Evolutionary conservation across 2,797 vertebrate species (phyloP).

Genomic region (Squalus acanthias): DNA sequence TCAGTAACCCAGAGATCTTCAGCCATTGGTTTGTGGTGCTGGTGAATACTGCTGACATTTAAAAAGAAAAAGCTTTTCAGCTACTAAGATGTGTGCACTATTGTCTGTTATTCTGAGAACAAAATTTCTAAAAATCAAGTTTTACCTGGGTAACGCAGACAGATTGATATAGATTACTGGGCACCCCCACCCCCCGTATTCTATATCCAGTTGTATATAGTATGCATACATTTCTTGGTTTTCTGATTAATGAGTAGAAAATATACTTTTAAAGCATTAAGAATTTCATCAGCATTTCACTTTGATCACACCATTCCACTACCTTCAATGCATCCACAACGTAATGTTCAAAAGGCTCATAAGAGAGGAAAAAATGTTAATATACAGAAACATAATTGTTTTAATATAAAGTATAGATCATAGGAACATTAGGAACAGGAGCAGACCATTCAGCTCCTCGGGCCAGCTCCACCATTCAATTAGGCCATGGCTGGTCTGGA

Average conservation of each 20-base stretch:
- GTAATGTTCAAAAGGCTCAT: too few species aligned
- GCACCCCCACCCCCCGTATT: background rate
- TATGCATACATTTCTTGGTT: background rate
- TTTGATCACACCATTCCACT: background rate
- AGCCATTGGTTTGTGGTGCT: background rate
- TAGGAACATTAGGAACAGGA: background rate
- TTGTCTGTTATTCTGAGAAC: background rate
- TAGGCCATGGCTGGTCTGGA: background rate
- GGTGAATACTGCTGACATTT: slow-evolving; percentile 10
- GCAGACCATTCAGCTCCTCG: background rate
- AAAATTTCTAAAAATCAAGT: background rate
- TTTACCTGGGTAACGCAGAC: background rate
- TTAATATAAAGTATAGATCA: background rate
- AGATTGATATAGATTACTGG: background rate
- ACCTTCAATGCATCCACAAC: background rate
- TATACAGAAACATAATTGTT: background rate
- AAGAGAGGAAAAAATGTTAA: background rate
- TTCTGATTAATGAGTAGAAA: background rate
- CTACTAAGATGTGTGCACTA: too few species aligned
- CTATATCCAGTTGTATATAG: background rate
- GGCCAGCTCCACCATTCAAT: background rate
- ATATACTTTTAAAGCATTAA: background rate
- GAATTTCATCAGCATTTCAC: background rate
- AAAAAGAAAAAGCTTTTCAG: background rate
- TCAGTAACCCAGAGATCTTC: background rate